Evolutionary conservation across 2,113 vertebrate genomes (phyloP), one percentile per base, ranked within the genome.

Genomic region (Cynocephalus volans): DNA sequence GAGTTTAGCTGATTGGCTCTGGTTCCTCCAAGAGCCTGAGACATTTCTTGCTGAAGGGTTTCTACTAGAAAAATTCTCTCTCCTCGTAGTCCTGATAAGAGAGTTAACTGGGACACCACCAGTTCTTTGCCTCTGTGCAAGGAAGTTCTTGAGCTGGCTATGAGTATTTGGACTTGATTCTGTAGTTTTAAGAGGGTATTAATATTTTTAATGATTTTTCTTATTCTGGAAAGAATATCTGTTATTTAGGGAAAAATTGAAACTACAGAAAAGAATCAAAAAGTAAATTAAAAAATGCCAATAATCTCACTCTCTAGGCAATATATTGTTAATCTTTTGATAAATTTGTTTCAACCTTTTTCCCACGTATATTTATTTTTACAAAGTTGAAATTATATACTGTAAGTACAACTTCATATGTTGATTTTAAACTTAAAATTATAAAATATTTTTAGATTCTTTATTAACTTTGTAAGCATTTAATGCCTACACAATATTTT

Each of bases 381-480:
- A 88, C 24, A 52, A 81, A 54, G 33, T 76, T 92, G 18, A 87
- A 94, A 65, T 93, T 86, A 48, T 69, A 9, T 41, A 86, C 36
- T 76, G 26, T 28, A 13, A 89, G 9, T 28, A 87, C 54, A 54
- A 26, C 6, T 92, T 76, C 31, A 48, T 58, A 58, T 50, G 5
- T 75, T 81, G 45, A 88, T 96, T 84, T 93, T 81, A 79, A 85
- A 70, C 5, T 67, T 94, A 72, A 95, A 69, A 58, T 76, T 75
- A 26, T 80, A 36, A 86, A 73, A 80, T 58, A 67, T 72, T 93
- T 94, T 83, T 81, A 52, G 70, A 65, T 76, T 62, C 4, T 75
- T 89, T 82, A 70, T 21, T 79, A 52, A 52, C 8, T 56, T 95
- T 8, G 64, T 60, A 18, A 95, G 72, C 15, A 95, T 64, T 65